Evolutionary conservation across 2,113 vertebrate species (phyloP).

Genomic region (Indicator indicator): DNA sequence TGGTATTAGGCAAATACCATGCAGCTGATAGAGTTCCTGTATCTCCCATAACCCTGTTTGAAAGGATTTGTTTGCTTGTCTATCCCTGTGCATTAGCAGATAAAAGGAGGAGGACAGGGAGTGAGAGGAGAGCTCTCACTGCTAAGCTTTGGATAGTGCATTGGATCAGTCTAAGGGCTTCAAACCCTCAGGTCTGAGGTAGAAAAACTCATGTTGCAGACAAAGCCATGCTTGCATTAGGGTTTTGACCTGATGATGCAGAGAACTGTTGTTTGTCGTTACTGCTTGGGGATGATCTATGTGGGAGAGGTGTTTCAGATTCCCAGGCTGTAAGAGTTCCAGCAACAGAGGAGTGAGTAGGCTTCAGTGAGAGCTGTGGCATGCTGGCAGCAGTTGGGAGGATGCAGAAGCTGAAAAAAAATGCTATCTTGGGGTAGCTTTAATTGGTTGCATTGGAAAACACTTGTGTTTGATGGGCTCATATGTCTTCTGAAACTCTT

Average conservation of each 20-base stretch:
- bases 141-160: not conserved
- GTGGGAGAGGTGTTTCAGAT: constrained; percentile 51
- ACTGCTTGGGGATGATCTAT: constrained; percentile 11
- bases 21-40: not conserved
- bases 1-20: constrained; percentile 11
- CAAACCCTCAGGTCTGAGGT: not conserved
- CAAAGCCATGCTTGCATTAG: not conserved
- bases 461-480: constrained; percentile 26
- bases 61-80: constrained; percentile 42
- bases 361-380: constrained; percentile 46
- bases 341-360: constrained; percentile 54
- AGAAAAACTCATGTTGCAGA: not conserved
- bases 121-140: not conserved
- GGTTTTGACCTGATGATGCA: constrained; percentile 18
- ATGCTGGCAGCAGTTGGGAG: constrained; percentile 42
- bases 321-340: constrained; percentile 24
- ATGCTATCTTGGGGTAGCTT: constrained; percentile 47
- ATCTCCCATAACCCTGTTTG: constrained; percentile 45
- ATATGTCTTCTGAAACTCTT: constrained; percentile 5
- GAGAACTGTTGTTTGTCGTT: not conserved
- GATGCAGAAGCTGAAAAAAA: constrained; percentile 31
- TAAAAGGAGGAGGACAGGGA: not conserved
- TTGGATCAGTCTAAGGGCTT: not conserved
- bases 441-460: constrained; percentile 63
- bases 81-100: constrained; percentile 9